phyloP scores from a whole-genome alignment of 2,888 invertebrate species.

The Linnaemya vulpina region DNA sequence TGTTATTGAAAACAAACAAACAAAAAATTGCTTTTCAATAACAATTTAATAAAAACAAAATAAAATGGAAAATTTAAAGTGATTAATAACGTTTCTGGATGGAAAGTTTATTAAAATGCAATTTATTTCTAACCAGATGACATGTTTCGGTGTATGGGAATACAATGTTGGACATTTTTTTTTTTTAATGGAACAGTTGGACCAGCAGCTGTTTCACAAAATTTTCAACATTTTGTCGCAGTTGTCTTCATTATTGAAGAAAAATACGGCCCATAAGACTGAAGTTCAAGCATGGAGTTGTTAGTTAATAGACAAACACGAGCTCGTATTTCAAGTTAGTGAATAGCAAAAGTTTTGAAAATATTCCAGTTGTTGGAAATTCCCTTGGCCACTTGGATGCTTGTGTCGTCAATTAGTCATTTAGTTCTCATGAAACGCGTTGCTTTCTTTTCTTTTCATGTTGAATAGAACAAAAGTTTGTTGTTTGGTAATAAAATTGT shows the following conservation, averaged over 20 bases:
- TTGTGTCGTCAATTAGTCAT: background rate
- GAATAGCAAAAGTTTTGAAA: background rate
- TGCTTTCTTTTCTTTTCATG: too few relatives aligned
- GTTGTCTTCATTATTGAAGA: background rate
- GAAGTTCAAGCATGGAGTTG: background rate
- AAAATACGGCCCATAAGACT: background rate
- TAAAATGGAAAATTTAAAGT: conserved; percentile 54
- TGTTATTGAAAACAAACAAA: conserved; percentile 24
- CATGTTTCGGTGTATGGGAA: background rate
- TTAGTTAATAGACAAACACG: too few relatives aligned
- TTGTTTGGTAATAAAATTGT: too few relatives aligned
- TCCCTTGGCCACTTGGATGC: too few relatives aligned
- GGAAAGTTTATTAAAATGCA: conserved; percentile 35
- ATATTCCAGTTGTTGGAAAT: background rate
- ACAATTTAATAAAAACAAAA: conserved; percentile 13
- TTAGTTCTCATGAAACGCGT: too few relatives aligned
- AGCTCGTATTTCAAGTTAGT: background rate
- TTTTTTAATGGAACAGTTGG: too few relatives aligned
- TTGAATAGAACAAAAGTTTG: too few relatives aligned
- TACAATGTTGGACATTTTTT: background rate
- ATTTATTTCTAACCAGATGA: conserved; percentile 12
- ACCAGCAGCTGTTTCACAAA: too few relatives aligned
- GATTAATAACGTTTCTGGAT: conserved; percentile 30
- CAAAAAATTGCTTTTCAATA: background rate
- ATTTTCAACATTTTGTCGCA: too few relatives aligned